Evolutionary conservation across 2,797 vertebrate species (phyloP), one percentile per base, ranked within the genome.

Genomic region (Oreonectes daqikongensis): DNA sequence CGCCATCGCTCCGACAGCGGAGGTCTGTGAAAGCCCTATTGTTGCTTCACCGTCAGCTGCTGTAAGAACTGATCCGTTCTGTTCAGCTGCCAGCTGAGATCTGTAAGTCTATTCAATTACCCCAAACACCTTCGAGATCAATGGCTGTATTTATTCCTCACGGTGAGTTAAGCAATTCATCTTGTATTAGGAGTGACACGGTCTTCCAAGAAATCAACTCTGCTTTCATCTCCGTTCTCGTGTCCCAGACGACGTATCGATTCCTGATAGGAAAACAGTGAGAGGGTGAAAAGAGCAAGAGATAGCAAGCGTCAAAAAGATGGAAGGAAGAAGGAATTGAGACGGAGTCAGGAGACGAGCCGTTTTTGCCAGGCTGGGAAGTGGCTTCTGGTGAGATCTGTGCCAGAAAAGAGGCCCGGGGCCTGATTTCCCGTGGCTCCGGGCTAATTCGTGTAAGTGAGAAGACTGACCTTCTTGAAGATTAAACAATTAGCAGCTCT

Each of bases 161-260:
- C 18, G n/a, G 75, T 24, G 69, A 68, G 67, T 66, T 60, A 61
- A 40, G 50, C 48, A 65, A 64, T 74, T 82, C 84, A 82, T 88
- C 85, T 82, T 88, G 85, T 85, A 89, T 88, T 85, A 85, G 79
- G 69, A 86, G 86, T 87, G 89, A 91, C 89, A 89, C 78, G 79
- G 85, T 84, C 83, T 85, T 84, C 57, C 86, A 75, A 44, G 78
- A 90, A 87, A 89, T 86, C 88, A 81, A 83, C 83, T 70, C 72
- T 71, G 79, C 83, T 83, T 75, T 83, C 84, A 82, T 83, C 77
- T 84, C 87, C 78, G 65, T 78, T 84, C 85, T 81, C 80, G 64
- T 35, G 53, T 83, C 80, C 87, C 85, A 72, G 86, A 85, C 82
- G 75, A 55, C 22, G 44, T 85, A 91, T 92, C 79, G 90, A 90